Conservation (phyloP, 2,797 vertebrate genomes). For the Scomberomorus guttatus region DNA sequence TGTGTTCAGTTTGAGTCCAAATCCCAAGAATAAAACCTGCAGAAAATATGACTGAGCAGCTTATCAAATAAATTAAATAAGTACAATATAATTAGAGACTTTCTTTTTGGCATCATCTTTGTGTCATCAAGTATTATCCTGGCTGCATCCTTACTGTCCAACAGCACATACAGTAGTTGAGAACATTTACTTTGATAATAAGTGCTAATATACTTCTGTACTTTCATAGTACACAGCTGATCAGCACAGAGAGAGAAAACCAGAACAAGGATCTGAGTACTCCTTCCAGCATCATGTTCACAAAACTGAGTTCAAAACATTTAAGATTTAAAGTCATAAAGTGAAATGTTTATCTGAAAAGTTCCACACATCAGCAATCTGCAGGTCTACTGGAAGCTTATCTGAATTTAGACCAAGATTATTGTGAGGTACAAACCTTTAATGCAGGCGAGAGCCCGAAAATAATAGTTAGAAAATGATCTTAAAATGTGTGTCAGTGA, state of each 20-base stretch:
- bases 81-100: too few species aligned
- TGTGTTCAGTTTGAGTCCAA: background rate
- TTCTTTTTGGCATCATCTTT: too few species aligned
- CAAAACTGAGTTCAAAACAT: background rate
- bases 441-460: background rate
- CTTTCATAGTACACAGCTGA: too few species aligned
- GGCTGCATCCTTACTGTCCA: too few species aligned
- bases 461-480: background rate
- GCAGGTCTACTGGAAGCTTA: background rate
- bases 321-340: background rate
- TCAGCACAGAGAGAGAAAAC: too few species aligned
- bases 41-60: too few species aligned
- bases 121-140: too few species aligned
- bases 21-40: too few species aligned
- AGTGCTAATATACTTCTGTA: too few species aligned
- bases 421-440: background rate
- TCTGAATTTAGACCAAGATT: background rate
- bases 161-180: too few species aligned
- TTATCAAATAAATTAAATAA: too few species aligned
- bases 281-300: background rate
- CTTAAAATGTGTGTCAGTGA: background rate
- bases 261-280: background rate
- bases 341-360: background rate
- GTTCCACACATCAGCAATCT: background rate
- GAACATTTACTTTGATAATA: too few species aligned